Evolutionary conservation across 2,113 vertebrate genomes (phyloP).

Genomic region (Chlorodrepanis virens): DNA sequence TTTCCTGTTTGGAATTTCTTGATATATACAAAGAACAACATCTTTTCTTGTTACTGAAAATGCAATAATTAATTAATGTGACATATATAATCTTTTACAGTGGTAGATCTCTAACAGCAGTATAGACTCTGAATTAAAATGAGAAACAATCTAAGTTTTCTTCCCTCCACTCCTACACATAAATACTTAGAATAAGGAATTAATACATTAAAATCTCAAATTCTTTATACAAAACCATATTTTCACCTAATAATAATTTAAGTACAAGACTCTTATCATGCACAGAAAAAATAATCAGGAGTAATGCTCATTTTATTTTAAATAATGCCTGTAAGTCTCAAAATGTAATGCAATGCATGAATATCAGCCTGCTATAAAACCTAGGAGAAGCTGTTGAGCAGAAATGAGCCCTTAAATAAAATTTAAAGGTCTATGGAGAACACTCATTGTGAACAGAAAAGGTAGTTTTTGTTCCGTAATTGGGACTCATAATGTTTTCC

Average conservation of each 20-base stretch:
- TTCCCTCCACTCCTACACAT: background rate
- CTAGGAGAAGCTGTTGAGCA: background rate
- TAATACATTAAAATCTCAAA: background rate
- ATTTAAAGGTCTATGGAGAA: conserved; percentile 33
- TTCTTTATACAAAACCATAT: background rate
- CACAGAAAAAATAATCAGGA: background rate
- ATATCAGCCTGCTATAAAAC: background rate
- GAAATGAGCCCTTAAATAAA: conserved; percentile 42
- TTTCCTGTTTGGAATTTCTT: background rate
- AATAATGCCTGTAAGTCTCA: background rate
- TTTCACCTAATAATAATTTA: background rate
- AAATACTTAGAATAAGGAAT: background rate
- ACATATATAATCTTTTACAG: background rate
- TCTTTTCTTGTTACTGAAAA: background rate
- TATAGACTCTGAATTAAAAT: background rate
- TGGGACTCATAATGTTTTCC: conserved; percentile 43
- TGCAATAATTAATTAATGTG: background rate
- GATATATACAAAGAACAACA: background rate
- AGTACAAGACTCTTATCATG: background rate
- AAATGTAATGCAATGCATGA: background rate
- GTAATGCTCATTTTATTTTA: background rate
- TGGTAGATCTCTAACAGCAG: background rate
- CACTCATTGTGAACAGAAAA: conserved; percentile 23
- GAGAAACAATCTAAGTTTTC: background rate
- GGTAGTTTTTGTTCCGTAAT: conserved; percentile 16